Evolutionary conservation across 2,888 invertebrate genomes (phyloP).

Genomic region (Chrysolina oricalcia): DNA sequence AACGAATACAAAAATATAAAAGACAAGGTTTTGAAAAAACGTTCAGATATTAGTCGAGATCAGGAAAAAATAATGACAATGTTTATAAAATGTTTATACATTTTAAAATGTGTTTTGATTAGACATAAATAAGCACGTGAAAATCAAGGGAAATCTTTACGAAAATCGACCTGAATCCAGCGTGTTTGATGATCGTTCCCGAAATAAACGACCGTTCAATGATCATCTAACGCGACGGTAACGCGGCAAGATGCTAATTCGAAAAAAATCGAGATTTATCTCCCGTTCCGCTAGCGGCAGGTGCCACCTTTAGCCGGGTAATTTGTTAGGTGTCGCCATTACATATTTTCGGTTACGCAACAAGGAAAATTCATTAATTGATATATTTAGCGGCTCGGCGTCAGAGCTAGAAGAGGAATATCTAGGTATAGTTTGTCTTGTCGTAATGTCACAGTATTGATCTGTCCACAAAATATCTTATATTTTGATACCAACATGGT

Average conservation of each 20-base stretch:
- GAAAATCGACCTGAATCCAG: background rate
- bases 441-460: too few species aligned
- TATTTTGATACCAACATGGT: too few species aligned
- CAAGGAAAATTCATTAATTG: conserved; percentile 16
- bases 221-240: conserved; percentile 30
- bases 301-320: conserved; percentile 26
- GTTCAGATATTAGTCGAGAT: too few species aligned
- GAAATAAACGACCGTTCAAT: conserved; percentile 23
- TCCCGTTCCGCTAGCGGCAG: conserved; percentile 21
- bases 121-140: background rate
- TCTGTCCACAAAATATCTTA: too few species aligned
- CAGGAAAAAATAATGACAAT: too few species aligned
- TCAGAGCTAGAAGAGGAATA: conserved; percentile 9
- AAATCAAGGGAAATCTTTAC: background rate
- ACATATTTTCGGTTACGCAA: conserved; percentile 20
- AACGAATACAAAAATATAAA: too few species aligned
- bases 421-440: background rate
- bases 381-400: conserved; percentile 9
- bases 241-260: conserved; percentile 22
- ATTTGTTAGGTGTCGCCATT: conserved; percentile 21
- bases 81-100: background rate
- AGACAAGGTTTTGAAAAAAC: too few species aligned
- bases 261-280: conserved; percentile 31
- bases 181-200: conserved; percentile 14
- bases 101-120: background rate